Percentiles rank a stretch among this genome's conserved stretches.
Conservation (phyloP, 2,113 vertebrate species). For the Lepus americanus region DNA sequence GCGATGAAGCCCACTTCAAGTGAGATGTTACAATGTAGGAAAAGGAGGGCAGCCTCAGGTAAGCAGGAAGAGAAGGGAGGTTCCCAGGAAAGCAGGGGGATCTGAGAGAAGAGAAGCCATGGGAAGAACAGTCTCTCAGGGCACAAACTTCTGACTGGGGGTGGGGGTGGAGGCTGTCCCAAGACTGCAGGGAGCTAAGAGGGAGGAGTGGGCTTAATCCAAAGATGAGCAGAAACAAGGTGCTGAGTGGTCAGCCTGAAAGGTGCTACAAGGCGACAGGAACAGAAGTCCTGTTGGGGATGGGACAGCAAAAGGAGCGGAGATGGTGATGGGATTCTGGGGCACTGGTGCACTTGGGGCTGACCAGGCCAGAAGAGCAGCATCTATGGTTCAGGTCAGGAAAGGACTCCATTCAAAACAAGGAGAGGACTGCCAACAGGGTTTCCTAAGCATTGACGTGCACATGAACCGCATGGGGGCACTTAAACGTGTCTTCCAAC, state of each 20-base stretch:
- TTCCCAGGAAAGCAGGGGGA: neutral
- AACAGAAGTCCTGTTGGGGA: neutral
- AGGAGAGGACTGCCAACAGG: neutral
- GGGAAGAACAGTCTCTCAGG: neutral
- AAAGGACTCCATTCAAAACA: neutral
- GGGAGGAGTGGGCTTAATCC: neutral
- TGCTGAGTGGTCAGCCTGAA: neutral
- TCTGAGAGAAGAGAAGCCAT: conserved; percentile 9
- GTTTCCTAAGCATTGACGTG: conserved; percentile 24
- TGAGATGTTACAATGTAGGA: neutral
- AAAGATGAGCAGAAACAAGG: neutral
- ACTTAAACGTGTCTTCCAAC: neutral
- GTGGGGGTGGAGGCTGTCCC: neutral
- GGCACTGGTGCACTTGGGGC: neutral
- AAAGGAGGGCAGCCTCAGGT: neutral
- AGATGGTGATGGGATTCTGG: neutral
- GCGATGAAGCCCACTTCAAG: neutral
- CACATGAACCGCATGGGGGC: neutral
- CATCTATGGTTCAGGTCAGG: neutral
- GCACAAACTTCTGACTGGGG: neutral
- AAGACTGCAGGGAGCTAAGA: neutral
- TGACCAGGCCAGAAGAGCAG: neutral
- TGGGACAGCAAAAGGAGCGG: neutral
- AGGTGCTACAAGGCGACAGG: neutral
- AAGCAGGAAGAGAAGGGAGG: neutral